Evolutionary conservation across 2,888 invertebrate species (phyloP).

Genomic region (Pinctada fucata): DNA sequence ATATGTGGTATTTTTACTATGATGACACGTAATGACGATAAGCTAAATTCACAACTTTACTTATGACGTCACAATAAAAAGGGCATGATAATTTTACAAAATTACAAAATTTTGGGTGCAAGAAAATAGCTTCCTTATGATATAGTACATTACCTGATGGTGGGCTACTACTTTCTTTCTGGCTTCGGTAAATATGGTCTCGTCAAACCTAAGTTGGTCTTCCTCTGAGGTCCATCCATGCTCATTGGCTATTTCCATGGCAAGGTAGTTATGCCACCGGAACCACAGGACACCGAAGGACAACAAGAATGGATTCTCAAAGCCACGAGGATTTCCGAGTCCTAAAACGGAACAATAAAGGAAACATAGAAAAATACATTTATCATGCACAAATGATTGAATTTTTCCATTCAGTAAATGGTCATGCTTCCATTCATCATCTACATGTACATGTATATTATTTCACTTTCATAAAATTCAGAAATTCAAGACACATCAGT

Average conservation of each 20-base stretch:
- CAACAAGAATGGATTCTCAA: slow-evolving; percentile 97
- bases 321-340: slow-evolving; percentile 96
- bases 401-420: background rate
- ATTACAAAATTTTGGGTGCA: no score
- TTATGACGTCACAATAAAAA: no score
- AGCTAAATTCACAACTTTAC: no score
- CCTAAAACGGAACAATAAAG: slow-evolving; percentile 80
- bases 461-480: no score
- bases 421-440: background rate
- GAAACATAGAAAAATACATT: no score
- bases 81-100: no score
- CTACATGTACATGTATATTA: background rate
- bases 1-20: no score
- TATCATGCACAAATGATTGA: no score
- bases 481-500: no score
- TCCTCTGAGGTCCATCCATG: slow-evolving; percentile 84
- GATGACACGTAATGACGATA: no score
- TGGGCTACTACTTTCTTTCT: slow-evolving; percentile 93
- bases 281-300: slow-evolving; percentile 95
- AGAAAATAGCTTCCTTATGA: no score
- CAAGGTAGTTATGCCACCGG: slow-evolving; percentile 96
- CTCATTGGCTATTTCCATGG: slow-evolving; percentile 79
- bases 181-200: slow-evolving; percentile 94
- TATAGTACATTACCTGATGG: slow-evolving; percentile 83
- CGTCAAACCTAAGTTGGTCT: slow-evolving; percentile 83